A percentile compares a stretch with the other conserved stretches of the same genome.
Conservation (phyloP, 2,888 invertebrate species). For the Chymomyza procnemis region DNA sequence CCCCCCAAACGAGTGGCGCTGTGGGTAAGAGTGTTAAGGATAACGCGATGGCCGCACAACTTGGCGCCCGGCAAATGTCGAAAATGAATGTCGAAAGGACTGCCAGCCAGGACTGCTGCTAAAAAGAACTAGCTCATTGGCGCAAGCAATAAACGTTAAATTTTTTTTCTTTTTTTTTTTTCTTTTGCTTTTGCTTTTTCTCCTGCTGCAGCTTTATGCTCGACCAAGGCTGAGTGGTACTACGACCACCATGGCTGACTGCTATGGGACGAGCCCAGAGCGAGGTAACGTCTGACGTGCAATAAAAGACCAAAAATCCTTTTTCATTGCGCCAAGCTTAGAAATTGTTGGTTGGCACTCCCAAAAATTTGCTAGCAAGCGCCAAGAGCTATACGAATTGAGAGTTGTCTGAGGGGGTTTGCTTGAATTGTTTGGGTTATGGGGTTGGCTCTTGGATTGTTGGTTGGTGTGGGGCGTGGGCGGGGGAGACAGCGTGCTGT, state of each 20-base stretch:
- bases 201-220: constrained; percentile 63
- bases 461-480: constrained; percentile 11
- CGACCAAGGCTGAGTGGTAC: constrained; percentile 18
- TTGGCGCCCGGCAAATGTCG: constrained; percentile 65
- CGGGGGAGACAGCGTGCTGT: not conserved
- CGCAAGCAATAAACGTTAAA: constrained; percentile 73
- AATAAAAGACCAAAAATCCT: constrained; percentile 73
- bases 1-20: not conserved
- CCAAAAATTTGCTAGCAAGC: constrained; percentile 56
- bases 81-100: constrained; percentile 49
- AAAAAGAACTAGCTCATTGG: constrained; percentile 66
- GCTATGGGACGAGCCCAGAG: not conserved
- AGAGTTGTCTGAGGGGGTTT: constrained; percentile 6
- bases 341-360: constrained; percentile 51
- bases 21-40: constrained; percentile 23
- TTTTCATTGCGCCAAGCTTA: constrained; percentile 72
- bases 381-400: constrained; percentile 38
- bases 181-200: too few relatives aligned
- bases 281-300: constrained; percentile 60
- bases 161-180: constrained; percentile 51
- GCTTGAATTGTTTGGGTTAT: too few relatives aligned
- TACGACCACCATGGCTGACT: not conserved
- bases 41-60: constrained; percentile 42
- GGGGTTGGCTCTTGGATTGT: too few relatives aligned
- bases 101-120: constrained; percentile 13